Evolutionary conservation across 2,797 vertebrate species (phyloP).

Genomic region (Garrulus glandarius): DNA sequence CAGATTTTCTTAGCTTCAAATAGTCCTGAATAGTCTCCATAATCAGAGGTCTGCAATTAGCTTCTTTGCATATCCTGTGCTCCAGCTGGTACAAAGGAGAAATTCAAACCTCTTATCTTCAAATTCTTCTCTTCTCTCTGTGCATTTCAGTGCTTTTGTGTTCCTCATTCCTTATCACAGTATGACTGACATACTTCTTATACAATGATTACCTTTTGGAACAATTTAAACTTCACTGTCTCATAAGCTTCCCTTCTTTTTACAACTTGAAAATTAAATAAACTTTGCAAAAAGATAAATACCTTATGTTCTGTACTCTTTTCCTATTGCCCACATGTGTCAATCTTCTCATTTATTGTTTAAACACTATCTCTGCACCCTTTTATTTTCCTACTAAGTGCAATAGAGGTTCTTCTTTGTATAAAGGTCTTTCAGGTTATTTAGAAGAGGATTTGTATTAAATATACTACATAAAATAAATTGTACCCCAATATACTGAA

Average conservation of each 20-base stretch:
- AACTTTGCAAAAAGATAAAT: neutral
- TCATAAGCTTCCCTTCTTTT: neutral
- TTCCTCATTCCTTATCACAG: neutral
- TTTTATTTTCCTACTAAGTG: neutral
- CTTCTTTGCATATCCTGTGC: neutral
- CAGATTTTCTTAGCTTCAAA: neutral
- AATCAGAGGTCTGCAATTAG: neutral
- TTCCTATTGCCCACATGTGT: neutral
- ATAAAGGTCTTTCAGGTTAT: neutral
- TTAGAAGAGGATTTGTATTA: neutral
- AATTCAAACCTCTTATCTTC: neutral
- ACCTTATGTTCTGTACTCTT: neutral
- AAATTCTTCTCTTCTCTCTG: neutral
- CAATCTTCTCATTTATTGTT: neutral
- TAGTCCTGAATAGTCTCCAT: neutral
- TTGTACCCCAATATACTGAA: neutral
- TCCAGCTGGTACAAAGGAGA: neutral
- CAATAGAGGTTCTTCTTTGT: neutral
- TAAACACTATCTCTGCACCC: neutral
- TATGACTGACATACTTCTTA: neutral
- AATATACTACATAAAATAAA: neutral
- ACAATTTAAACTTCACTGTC: neutral
- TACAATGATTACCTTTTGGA: neutral
- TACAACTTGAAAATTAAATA: neutral
- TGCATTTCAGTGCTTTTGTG: neutral